Base-by-base conservation (phyloP, 2,113 vertebrate species). In the Podarcis raffonei region DNA sequence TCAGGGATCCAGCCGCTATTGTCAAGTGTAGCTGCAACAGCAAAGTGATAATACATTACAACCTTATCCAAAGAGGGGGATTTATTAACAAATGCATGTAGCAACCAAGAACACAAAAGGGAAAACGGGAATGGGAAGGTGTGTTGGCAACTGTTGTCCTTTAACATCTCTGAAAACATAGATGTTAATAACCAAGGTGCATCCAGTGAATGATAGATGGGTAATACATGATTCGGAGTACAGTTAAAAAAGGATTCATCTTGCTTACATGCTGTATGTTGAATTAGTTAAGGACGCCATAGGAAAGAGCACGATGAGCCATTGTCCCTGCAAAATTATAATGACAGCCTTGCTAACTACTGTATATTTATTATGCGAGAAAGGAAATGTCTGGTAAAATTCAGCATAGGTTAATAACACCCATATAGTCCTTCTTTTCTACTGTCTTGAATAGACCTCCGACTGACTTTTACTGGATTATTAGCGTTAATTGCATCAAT, bases 401-500 rank as follows among this genome's bases (percentile, higher is more conserved):
- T 96, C 96, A 96, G 96, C 96, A 95, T 97, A 97, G 97, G 97
- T 98, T 98, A 97, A 98, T 98, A 97, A 98, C 96, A 98, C 97
- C 97, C 97, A 97, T 97, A 96, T 96, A 96, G 96, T 97, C 94
- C 90, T 96, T 97, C 96, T 96, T 97, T 97, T 97, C 96, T 97
- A 95, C 97, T 97, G 96, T 97, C 96, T 97, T 97, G 97, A 97
- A 97, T 97, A 98, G 97, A 96, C 97, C 97, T 98, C 97, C 97
- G 97, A 97, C 97, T 97, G 97, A 97, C 97, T 97, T 97, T 97
- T 98, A 97, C 97, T 97, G 96, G 97, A 97, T 98, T 97, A 98
- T 97, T 97, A 97, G 96, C 97, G 97, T 97, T 98, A 97, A 98
- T 98, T 98, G 97, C 97, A 97, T 98, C 97, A 98, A 98, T 98